Conservation (phyloP, 2,113 vertebrate species). For the Xenotilapia longispinis region DNA sequence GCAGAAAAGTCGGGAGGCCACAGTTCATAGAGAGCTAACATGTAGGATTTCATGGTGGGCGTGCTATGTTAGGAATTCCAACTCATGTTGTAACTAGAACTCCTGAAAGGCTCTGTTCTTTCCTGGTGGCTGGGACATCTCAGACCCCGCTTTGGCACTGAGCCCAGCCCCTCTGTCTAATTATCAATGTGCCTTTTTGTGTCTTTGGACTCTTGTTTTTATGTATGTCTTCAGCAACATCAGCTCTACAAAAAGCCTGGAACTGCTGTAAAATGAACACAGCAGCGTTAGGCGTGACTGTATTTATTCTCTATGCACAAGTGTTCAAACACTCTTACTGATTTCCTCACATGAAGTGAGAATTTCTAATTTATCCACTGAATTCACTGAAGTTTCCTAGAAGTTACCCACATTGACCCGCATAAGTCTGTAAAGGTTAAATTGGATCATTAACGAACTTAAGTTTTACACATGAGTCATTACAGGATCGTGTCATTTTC, state of each 20-base stretch:
- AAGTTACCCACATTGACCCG: not conserved
- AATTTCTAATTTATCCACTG: not conserved
- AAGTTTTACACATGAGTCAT: not conserved
- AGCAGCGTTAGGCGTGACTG: not conserved
- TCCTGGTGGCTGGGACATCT: conserved; percentile 43
- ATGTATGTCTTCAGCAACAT: not conserved
- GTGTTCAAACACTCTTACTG: not conserved
- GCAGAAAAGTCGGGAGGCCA: not conserved
- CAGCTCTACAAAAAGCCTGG: not conserved
- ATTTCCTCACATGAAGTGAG: not conserved
- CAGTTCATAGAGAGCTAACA: not conserved
- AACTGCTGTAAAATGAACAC: not conserved
- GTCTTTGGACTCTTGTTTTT: conserved; percentile 6
- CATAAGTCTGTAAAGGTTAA: not conserved
- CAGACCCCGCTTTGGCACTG: conserved; percentile 33
- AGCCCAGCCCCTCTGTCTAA: conserved; percentile 34
- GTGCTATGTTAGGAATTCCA: conserved; percentile 71
- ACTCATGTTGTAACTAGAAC: conserved; percentile 72
- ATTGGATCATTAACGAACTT: not conserved
- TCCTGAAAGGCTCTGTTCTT: conserved; percentile 61
- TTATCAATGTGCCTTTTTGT: conserved; percentile 27
- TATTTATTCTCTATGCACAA: not conserved
- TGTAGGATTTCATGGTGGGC: conserved; percentile 59
- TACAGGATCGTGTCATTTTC: not conserved
- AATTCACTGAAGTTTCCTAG: not conserved